These are phyloP conservation scores for Cosmopolites sordidus DNA, from an alignment of 2,888 invertebrate genomes.

Conservation along the genomic window DNA sequence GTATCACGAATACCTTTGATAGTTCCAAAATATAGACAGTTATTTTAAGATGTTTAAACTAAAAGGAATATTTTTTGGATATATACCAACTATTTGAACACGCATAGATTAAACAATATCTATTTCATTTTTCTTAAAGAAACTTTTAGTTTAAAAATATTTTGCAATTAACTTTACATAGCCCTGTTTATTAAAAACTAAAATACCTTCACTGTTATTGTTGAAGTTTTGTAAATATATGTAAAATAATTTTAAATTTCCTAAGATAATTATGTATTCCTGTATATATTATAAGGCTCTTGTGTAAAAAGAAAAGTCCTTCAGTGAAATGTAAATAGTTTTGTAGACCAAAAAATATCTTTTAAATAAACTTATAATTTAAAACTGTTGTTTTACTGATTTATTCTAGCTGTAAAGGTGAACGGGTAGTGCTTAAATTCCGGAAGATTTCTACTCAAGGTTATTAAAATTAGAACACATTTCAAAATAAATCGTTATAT, in stretches of 20 bases:
- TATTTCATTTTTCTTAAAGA: not conserved
- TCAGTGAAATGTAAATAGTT: constrained; percentile 10
- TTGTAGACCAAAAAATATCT: constrained; percentile 14
- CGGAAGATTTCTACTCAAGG: too few relatives aligned
- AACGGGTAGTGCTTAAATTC: too few relatives aligned
- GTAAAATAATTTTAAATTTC: constrained; percentile 6
- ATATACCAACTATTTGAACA: constrained; percentile 1
- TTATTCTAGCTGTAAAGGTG: too few relatives aligned
- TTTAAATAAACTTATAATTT: constrained; percentile 9
- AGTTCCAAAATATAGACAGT: constrained; percentile 4
- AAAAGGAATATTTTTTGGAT: not conserved
- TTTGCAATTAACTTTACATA: too few relatives aligned
- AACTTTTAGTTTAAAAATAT: not conserved
- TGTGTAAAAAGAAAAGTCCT: constrained; percentile 9
- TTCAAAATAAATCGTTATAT: too few relatives aligned
- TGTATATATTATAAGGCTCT: constrained; percentile 9
- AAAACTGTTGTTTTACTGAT: too few relatives aligned
- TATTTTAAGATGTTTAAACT: constrained; percentile 1
- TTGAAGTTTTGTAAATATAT: constrained; percentile 13
- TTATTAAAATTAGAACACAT: too few relatives aligned
- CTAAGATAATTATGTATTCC: constrained; percentile 1
- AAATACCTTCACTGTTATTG: constrained; percentile 4
- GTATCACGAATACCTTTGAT: constrained; percentile 1
- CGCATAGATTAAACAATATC: not conserved
- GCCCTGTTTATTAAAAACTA: too few relatives aligned